Evolutionary conservation across 1,140 invertebrate genomes (phyloP), one percentile per base, ranked within the genome.

Genomic region (Euborellia annulipes): DNA sequence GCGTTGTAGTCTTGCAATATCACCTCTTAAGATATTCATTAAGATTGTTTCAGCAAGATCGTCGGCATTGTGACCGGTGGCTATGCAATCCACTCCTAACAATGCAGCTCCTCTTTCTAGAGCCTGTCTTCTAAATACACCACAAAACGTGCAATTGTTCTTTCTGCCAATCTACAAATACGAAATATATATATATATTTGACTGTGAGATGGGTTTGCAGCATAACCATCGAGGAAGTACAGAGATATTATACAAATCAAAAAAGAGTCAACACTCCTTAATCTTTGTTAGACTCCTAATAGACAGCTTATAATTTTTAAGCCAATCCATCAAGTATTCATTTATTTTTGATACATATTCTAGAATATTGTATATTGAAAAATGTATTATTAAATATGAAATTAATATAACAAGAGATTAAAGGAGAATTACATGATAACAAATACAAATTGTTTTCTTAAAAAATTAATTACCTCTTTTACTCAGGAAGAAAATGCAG

Each of bases 111-210:
- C 94, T 56, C 92, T 71, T 58, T 99, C 95, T 23, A 99, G 64
- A 17, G 96, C 95, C 64, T 98, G 93, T 43, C 94, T 72, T 46
- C 94, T 68, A 61, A 98, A 97, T 14, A 97, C 93, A 23, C 94
- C 94, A 73, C 94, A 98, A 64, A 97, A 97, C 32, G 94, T 98
- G 58, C 96, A 99, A 66, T 99, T 99, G 66, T 96, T 99, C 63
- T 93, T 96, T 40, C 80, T 73, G 0, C 96, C 96, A 52, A 98
- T 90, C 72, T 87, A 64, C 0, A 50, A 52, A 55, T 39, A 30
- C 13, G 18, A 37, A 23, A 43, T 43, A 37, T 3, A 50, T 17
- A 36, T 21, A 47, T 43, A 34, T 40, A 18, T 7, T 16, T 16
- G 27, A 34, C 30, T 11, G 18, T 44, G 18, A 9, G 16, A 42